phyloP scores from a whole-genome alignment of 2,113 vertebrate species.

The Athene noctua region DNA sequence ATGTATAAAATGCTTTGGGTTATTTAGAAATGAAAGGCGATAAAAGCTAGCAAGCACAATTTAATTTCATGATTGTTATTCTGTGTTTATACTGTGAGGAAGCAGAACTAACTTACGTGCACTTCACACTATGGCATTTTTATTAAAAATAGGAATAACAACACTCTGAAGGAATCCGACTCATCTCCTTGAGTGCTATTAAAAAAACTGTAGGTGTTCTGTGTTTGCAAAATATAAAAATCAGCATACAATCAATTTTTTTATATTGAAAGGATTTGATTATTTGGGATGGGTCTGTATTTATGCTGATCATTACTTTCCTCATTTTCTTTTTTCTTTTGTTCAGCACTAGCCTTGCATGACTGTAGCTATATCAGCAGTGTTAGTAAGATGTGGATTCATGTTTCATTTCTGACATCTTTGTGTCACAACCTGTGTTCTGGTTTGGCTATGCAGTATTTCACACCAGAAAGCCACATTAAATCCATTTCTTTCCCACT shows the following conservation, averaged over 20 bases:
- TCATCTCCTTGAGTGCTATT: background rate
- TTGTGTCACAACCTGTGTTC: background rate
- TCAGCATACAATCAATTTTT: background rate
- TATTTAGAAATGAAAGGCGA: slow-evolving; percentile 20
- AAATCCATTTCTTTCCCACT: background rate
- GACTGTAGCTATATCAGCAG: background rate
- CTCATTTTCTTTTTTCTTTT: background rate
- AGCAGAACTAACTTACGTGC: background rate
- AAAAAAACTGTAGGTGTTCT: background rate
- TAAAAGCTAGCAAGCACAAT: background rate
- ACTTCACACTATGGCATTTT: background rate
- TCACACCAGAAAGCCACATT: background rate
- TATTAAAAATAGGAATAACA: slow-evolving; percentile 15
- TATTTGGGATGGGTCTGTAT: background rate
- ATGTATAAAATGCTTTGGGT: background rate
- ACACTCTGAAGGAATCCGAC: background rate
- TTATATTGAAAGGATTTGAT: background rate
- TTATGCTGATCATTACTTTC: background rate
- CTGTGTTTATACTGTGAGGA: background rate
- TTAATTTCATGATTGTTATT: background rate
- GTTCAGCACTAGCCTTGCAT: background rate
- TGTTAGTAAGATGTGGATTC: background rate
- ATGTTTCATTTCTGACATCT: background rate
- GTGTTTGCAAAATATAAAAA: background rate
- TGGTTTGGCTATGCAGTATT: background rate